phyloP scores from a whole-genome alignment of 2,113 vertebrate species.

The Perognathus longimembris region DNA sequence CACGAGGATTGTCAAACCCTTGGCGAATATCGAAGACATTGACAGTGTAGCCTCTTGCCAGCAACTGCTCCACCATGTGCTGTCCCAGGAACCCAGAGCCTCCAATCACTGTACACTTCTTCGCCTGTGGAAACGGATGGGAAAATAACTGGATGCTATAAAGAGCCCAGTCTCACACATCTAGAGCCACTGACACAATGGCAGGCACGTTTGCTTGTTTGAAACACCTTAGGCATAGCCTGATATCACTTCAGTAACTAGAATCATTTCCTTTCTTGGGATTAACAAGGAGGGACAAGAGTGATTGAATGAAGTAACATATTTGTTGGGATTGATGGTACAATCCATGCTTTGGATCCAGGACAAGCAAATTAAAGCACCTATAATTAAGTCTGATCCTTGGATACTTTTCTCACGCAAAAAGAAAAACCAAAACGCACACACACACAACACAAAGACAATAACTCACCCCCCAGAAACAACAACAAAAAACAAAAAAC shows the following conservation, averaged over 20 bases:
- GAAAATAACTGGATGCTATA: not conserved
- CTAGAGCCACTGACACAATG: fast-evolving
- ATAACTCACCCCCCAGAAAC: no score
- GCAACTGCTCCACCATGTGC: slow-evolving; percentile 94
- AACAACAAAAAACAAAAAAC: not conserved
- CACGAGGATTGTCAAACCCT: slow-evolving; percentile 87
- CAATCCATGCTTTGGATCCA: not conserved
- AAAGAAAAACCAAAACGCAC: not conserved
- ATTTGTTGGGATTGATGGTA: not conserved
- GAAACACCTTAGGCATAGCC: not conserved
- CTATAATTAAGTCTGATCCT: not conserved
- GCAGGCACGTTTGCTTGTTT: not conserved
- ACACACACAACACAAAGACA: not conserved
- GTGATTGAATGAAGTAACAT: not conserved
- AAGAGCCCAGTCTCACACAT: not conserved
- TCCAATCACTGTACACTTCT: slow-evolving; percentile 93
- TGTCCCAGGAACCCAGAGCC: slow-evolving; percentile 96
- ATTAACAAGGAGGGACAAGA: not conserved
- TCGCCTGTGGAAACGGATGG: slow-evolving; percentile 85
- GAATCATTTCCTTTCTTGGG: not conserved
- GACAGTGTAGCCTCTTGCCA: slow-evolving; percentile 91
- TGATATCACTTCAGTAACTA: not conserved
- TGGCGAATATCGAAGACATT: slow-evolving; percentile 95
- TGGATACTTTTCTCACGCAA: not conserved
- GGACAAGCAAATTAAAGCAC: not conserved